Evolutionary conservation across 2,888 invertebrate genomes (phyloP).

Genomic region (Scaptomyza reducta): DNA sequence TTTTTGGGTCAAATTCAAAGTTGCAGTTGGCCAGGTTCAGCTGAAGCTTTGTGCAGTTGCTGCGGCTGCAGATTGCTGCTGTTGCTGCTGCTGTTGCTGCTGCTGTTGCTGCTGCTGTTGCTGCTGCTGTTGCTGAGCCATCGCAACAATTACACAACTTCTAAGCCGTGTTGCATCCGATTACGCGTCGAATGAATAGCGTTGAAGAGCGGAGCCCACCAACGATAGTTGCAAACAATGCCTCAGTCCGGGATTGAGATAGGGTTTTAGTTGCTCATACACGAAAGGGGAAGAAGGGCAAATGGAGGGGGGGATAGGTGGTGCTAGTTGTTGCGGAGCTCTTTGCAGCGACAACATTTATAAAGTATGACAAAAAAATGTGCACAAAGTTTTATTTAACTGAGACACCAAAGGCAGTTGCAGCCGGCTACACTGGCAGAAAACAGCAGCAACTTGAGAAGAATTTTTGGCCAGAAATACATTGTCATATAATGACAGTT

Average conservation of each 20-base stretch:
- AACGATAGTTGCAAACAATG: constrained; percentile 52
- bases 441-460: constrained; percentile 4
- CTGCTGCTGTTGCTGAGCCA: constrained; percentile 63
- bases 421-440: constrained; percentile 31
- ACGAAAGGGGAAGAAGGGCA: background rate
- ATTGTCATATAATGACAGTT: too few species aligned
- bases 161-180: constrained; percentile 65
- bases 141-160: constrained; percentile 75
- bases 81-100: background rate
- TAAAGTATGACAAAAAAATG: constrained; percentile 71
- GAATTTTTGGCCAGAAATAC: too few species aligned
- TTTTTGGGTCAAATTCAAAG: constrained; percentile 44
- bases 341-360: constrained; percentile 45
- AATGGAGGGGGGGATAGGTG: background rate
- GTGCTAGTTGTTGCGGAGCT: background rate
- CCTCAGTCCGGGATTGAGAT: background rate
- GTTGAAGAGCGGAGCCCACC: background rate
- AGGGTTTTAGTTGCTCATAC: background rate
- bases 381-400: constrained; percentile 66
- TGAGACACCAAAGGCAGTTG: constrained; percentile 26
- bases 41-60: constrained; percentile 2
- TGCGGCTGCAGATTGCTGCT: constrained; percentile 20
- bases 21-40: constrained; percentile 25
- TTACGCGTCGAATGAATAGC: constrained; percentile 47
- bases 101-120: constrained; percentile 21